phyloP scores from a whole-genome alignment of 2,888 invertebrate genomes.

The Eilema caniola region DNA sequence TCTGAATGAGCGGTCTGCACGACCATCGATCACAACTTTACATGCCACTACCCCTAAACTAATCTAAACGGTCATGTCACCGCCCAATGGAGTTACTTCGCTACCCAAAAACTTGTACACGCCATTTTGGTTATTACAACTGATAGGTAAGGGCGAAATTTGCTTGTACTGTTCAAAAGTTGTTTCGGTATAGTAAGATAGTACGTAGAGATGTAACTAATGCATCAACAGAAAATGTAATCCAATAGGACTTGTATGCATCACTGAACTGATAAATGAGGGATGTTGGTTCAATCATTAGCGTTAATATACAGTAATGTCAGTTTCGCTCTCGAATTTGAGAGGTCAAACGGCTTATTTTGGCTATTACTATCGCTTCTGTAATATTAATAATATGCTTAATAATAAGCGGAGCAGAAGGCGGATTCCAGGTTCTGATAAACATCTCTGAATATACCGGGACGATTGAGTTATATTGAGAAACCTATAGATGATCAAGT shows the following conservation, averaged over 20 bases:
- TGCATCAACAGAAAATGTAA: conserved; percentile 57
- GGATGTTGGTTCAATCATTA: conserved; percentile 20
- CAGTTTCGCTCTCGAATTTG: background rate
- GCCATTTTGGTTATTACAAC: conserved; percentile 7
- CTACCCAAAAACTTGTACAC: conserved; percentile 5
- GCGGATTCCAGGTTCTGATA: too few relatives aligned
- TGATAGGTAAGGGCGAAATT: conserved; percentile 6
- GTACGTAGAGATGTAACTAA: conserved; percentile 44
- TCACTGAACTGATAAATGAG: conserved; percentile 31
- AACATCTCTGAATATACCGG: too few relatives aligned
- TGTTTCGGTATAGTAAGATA: conserved; percentile 15
- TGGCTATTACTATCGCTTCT: too few relatives aligned
- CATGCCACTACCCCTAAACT: conserved; percentile 52
- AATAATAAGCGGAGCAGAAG: too few relatives aligned
- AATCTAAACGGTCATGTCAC: conserved; percentile 59
- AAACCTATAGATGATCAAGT: too few relatives aligned
- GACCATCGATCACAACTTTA: conserved; percentile 57
- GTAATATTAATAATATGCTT: too few relatives aligned
- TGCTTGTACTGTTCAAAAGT: background rate
- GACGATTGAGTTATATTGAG: too few relatives aligned
- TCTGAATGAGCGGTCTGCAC: conserved; percentile 35
- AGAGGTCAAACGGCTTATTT: background rate
- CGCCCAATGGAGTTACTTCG: conserved; percentile 40
- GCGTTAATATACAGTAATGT: background rate
- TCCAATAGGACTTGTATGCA: conserved; percentile 46